Conservation (phyloP, 2,113 vertebrate species). For the Progne subis region DNA sequence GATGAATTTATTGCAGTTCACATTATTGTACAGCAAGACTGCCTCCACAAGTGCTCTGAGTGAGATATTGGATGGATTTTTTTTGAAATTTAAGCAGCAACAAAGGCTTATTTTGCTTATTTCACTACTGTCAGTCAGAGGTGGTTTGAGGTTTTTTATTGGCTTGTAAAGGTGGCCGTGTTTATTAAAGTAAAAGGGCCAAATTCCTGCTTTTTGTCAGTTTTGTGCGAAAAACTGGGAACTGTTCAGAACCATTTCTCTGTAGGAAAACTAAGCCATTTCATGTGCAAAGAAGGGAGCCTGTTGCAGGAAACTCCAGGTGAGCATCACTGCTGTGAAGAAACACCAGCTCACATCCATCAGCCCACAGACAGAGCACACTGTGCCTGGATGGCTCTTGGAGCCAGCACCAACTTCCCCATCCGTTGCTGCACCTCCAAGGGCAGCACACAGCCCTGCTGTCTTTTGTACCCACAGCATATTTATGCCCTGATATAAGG, state of each 20-base stretch:
- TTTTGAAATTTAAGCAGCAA: background rate
- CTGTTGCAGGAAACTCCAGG: background rate
- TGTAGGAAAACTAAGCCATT: background rate
- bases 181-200: background rate
- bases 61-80: background rate
- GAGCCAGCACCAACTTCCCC: fast-evolving
- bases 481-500: background rate
- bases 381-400: fast-evolving
- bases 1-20: background rate
- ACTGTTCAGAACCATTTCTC: background rate
- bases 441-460: background rate
- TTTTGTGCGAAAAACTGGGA: background rate
- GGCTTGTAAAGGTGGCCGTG: background rate
- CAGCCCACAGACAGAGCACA: background rate
- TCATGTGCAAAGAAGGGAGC: background rate
- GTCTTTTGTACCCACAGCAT: background rate
- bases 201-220: background rate
- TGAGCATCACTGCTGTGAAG: background rate
- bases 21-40: background rate
- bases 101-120: background rate
- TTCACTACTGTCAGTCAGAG: background rate
- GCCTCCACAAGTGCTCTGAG: background rate
- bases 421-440: background rate
- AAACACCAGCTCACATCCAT: background rate
- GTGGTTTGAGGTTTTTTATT: background rate